A percentile compares a stretch with the other conserved stretches of the same genome.
These are phyloP conservation scores for Enteromius paludinosus DNA, from an alignment of 2,797 vertebrate species.

Conservation along the genomic window DNA sequence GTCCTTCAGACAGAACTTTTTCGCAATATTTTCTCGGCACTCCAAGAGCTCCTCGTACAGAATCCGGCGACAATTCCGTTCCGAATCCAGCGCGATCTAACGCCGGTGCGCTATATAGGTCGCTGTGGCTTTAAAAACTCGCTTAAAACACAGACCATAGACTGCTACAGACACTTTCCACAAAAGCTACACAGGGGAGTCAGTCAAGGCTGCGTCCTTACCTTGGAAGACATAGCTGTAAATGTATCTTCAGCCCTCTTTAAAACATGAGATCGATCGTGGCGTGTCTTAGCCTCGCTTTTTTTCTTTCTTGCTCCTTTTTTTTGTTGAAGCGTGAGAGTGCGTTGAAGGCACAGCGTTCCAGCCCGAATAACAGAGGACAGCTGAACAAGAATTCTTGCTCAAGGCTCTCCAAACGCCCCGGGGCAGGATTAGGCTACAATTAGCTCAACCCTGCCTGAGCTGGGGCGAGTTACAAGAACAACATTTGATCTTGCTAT, in stretches of 20 bases:
- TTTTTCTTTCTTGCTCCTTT: constrained; percentile 11
- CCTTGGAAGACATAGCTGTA: constrained; percentile 85
- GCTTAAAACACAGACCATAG: constrained; percentile 56
- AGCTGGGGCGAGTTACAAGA: constrained; percentile 87
- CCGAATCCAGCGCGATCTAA: constrained; percentile 62
- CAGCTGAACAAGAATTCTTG: constrained; percentile 85
- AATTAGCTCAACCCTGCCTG: constrained; percentile 93
- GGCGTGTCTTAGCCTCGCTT: constrained; percentile 31
- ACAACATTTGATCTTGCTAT: constrained; percentile 81
- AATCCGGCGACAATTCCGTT: constrained; percentile 60
- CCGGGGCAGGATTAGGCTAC: constrained; percentile 95
- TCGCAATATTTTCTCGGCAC: constrained; percentile 58
- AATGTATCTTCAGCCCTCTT: constrained; percentile 77
- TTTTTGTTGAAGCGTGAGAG: constrained; percentile 48
- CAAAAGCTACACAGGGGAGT: constrained; percentile 72
- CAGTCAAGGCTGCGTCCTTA: constrained; percentile 76
- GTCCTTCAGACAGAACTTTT: constrained; percentile 67
- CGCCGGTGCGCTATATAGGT: constrained; percentile 59
- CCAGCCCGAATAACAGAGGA: constrained; percentile 89
- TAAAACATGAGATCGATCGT: constrained; percentile 58
- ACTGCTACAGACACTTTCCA: constrained; percentile 70
- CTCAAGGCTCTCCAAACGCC: constrained; percentile 91
- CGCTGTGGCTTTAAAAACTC: constrained; percentile 81
- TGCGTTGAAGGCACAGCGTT: constrained; percentile 55
- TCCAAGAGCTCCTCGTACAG: constrained; percentile 54